Conservation (phyloP, 64 coral and sea anemone species). For the Montipora efflorescens region DNA sequence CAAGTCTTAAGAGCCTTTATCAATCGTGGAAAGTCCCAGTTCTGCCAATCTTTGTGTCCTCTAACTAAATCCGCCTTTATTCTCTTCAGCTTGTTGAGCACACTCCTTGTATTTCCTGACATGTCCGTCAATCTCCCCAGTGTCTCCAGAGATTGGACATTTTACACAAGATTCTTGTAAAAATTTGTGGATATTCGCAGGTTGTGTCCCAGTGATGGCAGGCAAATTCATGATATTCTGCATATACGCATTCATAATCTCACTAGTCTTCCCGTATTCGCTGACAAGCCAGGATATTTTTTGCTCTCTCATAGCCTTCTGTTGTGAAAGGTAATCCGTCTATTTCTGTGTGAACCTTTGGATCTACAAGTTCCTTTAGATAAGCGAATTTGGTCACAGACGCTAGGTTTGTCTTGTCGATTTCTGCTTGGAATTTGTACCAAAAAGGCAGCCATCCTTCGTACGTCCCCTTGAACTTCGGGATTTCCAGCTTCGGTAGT, state of each 20-base stretch:
- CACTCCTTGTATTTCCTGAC: conserved; percentile 35
- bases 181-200: conserved; percentile 20
- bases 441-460: background rate
- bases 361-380: conserved; percentile 45
- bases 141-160: conserved; percentile 32
- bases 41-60: conserved; percentile 36
- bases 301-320: conserved; percentile 51
- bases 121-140: conserved; percentile 47
- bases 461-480: background rate
- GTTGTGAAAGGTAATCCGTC: conserved; percentile 52
- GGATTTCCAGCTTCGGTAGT: background rate
- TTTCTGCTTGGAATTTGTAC: background rate
- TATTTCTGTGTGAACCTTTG: conserved; percentile 37
- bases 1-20: conserved; percentile 52
- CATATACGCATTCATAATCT: conserved; percentile 48
- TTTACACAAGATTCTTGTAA: conserved; percentile 46
- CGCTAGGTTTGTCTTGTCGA: conserved; percentile 24
- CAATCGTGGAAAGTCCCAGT: conserved; percentile 27
- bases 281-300: conserved; percentile 41
- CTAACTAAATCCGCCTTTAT: conserved; percentile 7
- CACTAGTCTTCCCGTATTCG: conserved; percentile 48
- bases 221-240: conserved; percentile 40
- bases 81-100: conserved; percentile 50
- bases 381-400: conserved; percentile 21
- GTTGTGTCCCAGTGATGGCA: conserved; percentile 12